Evolutionary conservation across 2,888 invertebrate genomes (phyloP).

Genomic region (Tolmerus cingulatus): DNA sequence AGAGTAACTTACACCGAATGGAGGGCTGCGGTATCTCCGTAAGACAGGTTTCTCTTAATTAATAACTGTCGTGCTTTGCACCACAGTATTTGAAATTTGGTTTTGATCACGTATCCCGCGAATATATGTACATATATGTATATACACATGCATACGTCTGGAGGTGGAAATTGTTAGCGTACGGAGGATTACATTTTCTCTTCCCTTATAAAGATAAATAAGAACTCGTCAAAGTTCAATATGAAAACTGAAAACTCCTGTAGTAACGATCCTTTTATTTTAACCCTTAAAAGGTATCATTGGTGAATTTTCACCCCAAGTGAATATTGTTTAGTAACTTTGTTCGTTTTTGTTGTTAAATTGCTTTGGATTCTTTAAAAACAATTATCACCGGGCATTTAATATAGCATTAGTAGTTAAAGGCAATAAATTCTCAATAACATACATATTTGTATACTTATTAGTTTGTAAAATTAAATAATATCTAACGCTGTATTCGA

Average conservation of each 20-base stretch:
- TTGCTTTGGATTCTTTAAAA: too few relatives aligned
- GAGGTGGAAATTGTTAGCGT: neutral
- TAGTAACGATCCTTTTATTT: neutral
- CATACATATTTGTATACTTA: too few relatives aligned
- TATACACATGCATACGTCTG: too few relatives aligned
- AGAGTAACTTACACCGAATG: neutral
- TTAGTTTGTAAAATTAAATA: too few relatives aligned
- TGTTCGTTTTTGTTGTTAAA: too few relatives aligned
- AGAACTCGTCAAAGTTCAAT: neutral
- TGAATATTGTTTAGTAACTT: too few relatives aligned
- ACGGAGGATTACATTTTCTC: neutral
- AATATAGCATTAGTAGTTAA: too few relatives aligned
- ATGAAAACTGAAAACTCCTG: neutral
- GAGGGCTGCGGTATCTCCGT: neutral
- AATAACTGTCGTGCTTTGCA: neutral
- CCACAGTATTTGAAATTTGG: neutral
- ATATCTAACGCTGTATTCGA: too few relatives aligned
- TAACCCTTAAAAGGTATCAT: neutral
- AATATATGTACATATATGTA: neutral
- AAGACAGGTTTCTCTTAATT: neutral
- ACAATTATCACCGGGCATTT: too few relatives aligned
- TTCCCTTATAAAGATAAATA: neutral
- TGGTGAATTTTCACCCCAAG: too few relatives aligned
- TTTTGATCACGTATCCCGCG: neutral
- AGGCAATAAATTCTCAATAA: too few relatives aligned